A percentile compares a stretch with the other conserved stretches of the same genome.
Evolutionary conservation across 2,113 vertebrate species (phyloP).

Genomic region (Pleuronectes platessa): DNA sequence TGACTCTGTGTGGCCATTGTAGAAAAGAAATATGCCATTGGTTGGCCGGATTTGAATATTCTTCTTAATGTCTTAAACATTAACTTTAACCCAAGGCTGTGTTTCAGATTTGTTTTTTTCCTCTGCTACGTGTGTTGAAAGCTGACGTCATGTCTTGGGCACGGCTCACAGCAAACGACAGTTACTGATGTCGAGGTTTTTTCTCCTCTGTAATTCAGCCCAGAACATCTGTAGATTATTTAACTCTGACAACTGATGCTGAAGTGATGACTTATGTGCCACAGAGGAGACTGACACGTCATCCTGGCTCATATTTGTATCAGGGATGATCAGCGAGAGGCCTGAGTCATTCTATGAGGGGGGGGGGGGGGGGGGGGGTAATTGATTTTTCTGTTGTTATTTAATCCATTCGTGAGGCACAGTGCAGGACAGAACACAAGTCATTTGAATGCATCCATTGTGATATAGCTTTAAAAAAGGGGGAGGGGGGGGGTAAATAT

Average conservation of each 20-base stretch:
- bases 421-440: background rate
- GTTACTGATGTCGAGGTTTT: slow-evolving; percentile 29
- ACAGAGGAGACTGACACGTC: slow-evolving; percentile 11
- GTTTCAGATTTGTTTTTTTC: slow-evolving; percentile 31
- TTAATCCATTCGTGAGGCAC: slow-evolving; percentile 10
- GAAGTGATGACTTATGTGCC: slow-evolving; percentile 32
- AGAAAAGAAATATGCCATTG: slow-evolving; percentile 51
- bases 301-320: slow-evolving; percentile 43
- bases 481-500: background rate
- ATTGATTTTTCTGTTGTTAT: slow-evolving; percentile 34
- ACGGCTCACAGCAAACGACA: slow-evolving; percentile 29
- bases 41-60: slow-evolving; percentile 44
- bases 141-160: slow-evolving; percentile 41
- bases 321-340: slow-evolving; percentile 20
- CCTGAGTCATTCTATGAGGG: slow-evolving; percentile 13
- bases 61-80: slow-evolving; percentile 24
- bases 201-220: slow-evolving; percentile 38
- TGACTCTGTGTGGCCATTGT: slow-evolving; percentile 67
- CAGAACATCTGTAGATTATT: slow-evolving; percentile 54
- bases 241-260: slow-evolving; percentile 39
- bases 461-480: background rate
- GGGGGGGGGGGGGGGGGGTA: background rate
- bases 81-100: slow-evolving; percentile 25
- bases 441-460: background rate
- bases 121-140: slow-evolving; percentile 14